phyloP scores from a whole-genome alignment of 2,888 invertebrate species.

The Dasypolia templi region DNA sequence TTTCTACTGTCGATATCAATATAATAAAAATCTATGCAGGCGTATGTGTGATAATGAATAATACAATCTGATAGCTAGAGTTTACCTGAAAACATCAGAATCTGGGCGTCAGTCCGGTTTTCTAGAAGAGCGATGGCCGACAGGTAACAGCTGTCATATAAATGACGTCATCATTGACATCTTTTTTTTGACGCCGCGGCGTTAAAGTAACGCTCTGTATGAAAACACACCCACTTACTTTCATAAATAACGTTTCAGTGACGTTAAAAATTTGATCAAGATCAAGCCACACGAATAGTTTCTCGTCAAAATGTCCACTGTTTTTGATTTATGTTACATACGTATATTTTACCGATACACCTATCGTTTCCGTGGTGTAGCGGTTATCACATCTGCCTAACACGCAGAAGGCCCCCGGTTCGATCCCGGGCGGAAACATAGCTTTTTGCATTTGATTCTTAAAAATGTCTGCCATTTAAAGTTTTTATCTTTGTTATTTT shows the following conservation, averaged over 20 bases:
- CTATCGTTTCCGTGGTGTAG: constrained; percentile 92
- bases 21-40: too few species aligned
- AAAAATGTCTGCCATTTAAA: neutral
- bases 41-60: too few species aligned
- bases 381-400: constrained; percentile 98
- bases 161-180: too few species aligned
- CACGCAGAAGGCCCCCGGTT: constrained; percentile 97
- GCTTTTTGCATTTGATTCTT: constrained; percentile 58
- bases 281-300: constrained; percentile 1
- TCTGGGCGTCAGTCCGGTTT: too few species aligned
- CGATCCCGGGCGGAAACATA: constrained; percentile 96
- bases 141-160: too few species aligned
- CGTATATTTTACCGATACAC: constrained; percentile 78
- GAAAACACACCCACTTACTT: neutral
- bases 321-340: neutral
- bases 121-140: too few species aligned
- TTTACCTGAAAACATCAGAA: too few species aligned
- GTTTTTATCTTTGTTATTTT: neutral
- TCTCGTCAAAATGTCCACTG: neutral
- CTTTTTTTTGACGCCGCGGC: too few species aligned
- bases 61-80: too few species aligned
- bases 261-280: constrained; percentile 16
- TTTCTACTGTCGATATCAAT: too few species aligned
- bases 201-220: too few species aligned
- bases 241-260: neutral